Evolutionary conservation across 2,888 invertebrate species (phyloP).

Genomic region (Nomada hirtipes): DNA sequence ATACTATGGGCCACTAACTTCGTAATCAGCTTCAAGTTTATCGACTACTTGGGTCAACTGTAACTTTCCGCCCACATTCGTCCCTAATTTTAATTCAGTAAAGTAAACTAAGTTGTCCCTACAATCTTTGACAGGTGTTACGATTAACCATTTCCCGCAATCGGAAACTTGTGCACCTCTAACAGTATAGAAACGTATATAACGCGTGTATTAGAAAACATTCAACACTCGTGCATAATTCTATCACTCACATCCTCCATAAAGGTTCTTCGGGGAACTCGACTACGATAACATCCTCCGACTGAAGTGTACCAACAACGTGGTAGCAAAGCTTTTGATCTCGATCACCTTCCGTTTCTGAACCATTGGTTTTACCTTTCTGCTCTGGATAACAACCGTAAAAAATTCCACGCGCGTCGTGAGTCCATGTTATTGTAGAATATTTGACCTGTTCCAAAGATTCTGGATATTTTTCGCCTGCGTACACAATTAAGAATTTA

Average conservation of each 20-base stretch:
- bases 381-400: constrained; percentile 95
- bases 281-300: constrained; percentile 93
- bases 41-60: constrained; percentile 92
- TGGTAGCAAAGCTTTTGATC: constrained; percentile 98
- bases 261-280: constrained; percentile 96
- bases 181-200: constrained; percentile 54
- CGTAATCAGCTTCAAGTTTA: constrained; percentile 97
- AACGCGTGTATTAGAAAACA: constrained; percentile 25
- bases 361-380: constrained; percentile 94
- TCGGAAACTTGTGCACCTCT: constrained; percentile 95
- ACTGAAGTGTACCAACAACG: constrained; percentile 92
- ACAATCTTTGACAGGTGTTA: constrained; percentile 94
- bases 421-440: constrained; percentile 96
- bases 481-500: constrained; percentile 57
- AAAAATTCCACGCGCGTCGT: constrained; percentile 97
- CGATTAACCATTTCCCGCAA: constrained; percentile 95
- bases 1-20: constrained; percentile 86
- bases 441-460: constrained; percentile 96
- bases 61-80: constrained; percentile 88
- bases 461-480: constrained; percentile 94
- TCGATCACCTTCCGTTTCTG: constrained; percentile 93
- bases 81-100: constrained; percentile 89
- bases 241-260: constrained; percentile 93
- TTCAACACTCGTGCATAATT: neutral
- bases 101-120: constrained; percentile 96